Evolutionary conservation across 1,140 invertebrate species (phyloP).

Genomic region (Medauroidea extradentata): DNA sequence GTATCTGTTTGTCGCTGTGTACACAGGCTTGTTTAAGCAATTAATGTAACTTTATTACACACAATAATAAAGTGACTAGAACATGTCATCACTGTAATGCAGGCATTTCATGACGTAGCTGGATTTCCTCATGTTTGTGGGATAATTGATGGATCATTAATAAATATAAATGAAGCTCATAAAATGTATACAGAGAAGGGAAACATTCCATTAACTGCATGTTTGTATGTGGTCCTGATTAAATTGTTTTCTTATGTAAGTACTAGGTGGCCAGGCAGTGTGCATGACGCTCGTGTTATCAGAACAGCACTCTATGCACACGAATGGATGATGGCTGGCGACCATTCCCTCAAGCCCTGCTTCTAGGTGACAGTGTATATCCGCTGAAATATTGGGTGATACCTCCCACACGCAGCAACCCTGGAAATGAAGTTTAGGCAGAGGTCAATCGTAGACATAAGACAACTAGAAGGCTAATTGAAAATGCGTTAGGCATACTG

Average conservation of each 20-base stretch:
- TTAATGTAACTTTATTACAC: no score
- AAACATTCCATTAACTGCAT: no score
- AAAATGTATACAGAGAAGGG: no score
- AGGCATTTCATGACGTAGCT: no score
- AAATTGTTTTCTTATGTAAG: slow-evolving; percentile 11
- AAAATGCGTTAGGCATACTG: slow-evolving; percentile 24
- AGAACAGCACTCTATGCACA: not conserved
- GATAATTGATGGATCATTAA: no score
- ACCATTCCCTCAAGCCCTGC: slow-evolving; percentile 12
- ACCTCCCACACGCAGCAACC: slow-evolving; percentile 8
- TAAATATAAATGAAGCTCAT: no score
- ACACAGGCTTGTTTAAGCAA: no score
- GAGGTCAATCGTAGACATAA: slow-evolving; percentile 16
- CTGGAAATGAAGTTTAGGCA: not conserved
- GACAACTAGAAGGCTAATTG: slow-evolving; percentile 22
- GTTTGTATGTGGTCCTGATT: slow-evolving; percentile 16
- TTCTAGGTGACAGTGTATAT: slow-evolving; percentile 23
- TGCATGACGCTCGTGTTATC: slow-evolving; percentile 14
- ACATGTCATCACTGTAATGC: no score
- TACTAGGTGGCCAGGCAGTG: slow-evolving; percentile 13
- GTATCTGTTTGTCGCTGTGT: no score
- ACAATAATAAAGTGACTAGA: no score
- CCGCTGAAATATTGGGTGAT: slow-evolving; percentile 20
- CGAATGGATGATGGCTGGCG: slow-evolving; percentile 10
- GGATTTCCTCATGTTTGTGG: no score